Evolutionary conservation across 2,113 vertebrate genomes (phyloP), one percentile per base, ranked within the genome.

Genomic region (Trochalopteron elliotii): DNA sequence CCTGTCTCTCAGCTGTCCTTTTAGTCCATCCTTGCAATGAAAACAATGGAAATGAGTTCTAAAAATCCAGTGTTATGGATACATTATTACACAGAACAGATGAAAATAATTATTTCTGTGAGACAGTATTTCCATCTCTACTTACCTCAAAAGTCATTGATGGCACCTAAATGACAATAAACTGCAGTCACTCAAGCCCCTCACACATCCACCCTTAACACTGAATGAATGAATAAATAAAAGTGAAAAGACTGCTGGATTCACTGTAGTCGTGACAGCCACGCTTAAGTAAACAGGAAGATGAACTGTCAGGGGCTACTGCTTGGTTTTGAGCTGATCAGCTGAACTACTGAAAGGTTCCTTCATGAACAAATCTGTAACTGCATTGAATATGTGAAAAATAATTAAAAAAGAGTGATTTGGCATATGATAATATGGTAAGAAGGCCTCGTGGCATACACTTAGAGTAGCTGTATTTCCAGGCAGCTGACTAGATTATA

Each of bases 251-350:
- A 4, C 85, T 30, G 37, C 79, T 87, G 67, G 59, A 13, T 82
- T 67, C 76, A 25, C 56, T 67, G 20, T 31, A 75, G 83, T 42
- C 27, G 7, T 87, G 90, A 93, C 78, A 42, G 14, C 42, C 42
- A 42, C 44, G 14, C 90, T 92, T 42, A 95, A 92, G 70, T 9
- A 89, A 93, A 81, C 87, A 94, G 56, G 74, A 89, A 72, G 65
- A 93, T 74, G 57, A 94, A 91, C 59, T 96, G 90, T 83, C 94
- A 94, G 82, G 71, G 87, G 77, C 76, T 93, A 5, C 85, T 57
- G 3, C 76, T 83, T 74, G 45, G 28, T 39, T 95, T 87, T 71
- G 72, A 96, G 93, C 76, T 87, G 76, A 93, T 88, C 74, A 91
- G 88, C 65, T 94, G 76, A 96, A 56, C 45, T 71, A 21, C n/a